Evolutionary conservation across 2,113 vertebrate genomes (phyloP), one percentile per base, ranked within the genome.

Genomic region (Ptyas mucosa): DNA sequence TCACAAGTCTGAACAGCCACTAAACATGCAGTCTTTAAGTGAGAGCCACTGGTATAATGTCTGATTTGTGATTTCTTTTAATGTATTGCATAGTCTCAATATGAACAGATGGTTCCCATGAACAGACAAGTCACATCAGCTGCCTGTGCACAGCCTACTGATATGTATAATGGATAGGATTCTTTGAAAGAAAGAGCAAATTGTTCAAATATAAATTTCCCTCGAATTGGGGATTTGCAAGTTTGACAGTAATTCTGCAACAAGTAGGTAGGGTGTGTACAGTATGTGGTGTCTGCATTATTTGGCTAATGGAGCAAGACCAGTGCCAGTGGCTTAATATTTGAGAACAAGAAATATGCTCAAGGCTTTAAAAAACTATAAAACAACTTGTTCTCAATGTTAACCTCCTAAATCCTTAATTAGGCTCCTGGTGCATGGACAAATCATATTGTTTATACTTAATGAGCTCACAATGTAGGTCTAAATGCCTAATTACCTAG

Each of bases 141-240:
- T 39, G 64, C 21, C 11, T 85, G 34, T 85, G 12, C 23, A 18
- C 34, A 53, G 10, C 34, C 21, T 24, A 43, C 9, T n/a, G 15
- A 21, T 58, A 86, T 23, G 49, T 61, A 20, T 61, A 51, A 88
- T 18, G 39, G 93, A 93, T 94, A 94, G 81, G 92, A 90, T 69
- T 93, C 86, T 93, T 96, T 94, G 92, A 94, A 92, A 95, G 92
- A 90, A 29, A 94, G 91, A 57, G 89, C 94, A 91, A 95, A 93
- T 92, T 91, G 88, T 46, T 94, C 24, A 89, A 93, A 94, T 90
- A 29, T n/a, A 81, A 55, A 88, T 7, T 81, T 86, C 61, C 24
- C 34, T 39, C 7, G 93, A 51, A 90, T 87, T 93, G 39, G 26
- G 69, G 23, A 75, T 85, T 64, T 88, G 91, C 89, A 86, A 1